These are phyloP conservation scores for Malaclemys terrapin DNA, from an alignment of 2,113 vertebrate species.

Conservation along the genomic window DNA sequence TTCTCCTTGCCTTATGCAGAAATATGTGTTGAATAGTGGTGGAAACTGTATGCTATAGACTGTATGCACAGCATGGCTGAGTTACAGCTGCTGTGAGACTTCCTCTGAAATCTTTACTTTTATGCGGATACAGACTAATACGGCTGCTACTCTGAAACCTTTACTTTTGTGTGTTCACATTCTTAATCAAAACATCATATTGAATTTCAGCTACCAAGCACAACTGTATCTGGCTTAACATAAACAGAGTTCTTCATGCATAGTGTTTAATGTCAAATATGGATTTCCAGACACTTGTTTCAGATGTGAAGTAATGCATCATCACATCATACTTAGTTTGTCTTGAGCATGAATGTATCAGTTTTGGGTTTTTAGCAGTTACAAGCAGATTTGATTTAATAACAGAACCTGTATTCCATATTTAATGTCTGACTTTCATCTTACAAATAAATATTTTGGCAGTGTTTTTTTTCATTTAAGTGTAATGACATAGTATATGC, in stretches of 20 bases:
- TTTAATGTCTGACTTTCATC: background rate
- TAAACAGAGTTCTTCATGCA: background rate
- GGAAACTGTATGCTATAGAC: background rate
- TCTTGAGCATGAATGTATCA: background rate
- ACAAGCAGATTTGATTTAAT: background rate
- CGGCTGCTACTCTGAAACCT: background rate
- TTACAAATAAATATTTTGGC: background rate
- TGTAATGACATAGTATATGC: background rate
- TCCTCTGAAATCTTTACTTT: background rate
- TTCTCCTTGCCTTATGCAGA: background rate
- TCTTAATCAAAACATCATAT: background rate
- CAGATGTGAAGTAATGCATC: background rate
- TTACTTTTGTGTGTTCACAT: background rate
- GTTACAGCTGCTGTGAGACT: background rate
- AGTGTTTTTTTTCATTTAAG: background rate
- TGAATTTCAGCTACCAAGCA: background rate
- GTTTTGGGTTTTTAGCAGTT: background rate
- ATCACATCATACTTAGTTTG: background rate
- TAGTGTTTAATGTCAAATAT: background rate
- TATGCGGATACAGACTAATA: no score
- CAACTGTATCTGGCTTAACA: background rate
- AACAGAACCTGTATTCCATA: background rate
- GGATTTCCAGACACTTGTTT: background rate
- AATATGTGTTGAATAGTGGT: background rate
- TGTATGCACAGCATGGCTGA: background rate